Percentiles rank a stretch among this genome's conserved stretches.
Evolutionary conservation across 2,797 vertebrate genomes (phyloP).

Genomic region (Sebastes miniatus): DNA sequence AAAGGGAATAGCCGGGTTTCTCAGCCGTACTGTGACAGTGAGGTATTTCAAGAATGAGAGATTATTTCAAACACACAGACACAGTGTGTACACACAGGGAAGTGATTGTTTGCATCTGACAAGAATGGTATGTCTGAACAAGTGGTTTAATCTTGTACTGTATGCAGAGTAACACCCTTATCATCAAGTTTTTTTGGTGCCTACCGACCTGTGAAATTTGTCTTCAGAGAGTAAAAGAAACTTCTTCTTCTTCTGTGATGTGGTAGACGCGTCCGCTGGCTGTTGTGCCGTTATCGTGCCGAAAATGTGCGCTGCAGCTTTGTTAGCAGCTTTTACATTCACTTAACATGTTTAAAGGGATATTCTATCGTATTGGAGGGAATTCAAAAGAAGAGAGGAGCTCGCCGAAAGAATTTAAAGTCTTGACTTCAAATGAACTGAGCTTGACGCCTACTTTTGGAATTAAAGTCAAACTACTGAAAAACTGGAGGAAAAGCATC

Average conservation of each 20-base stretch:
- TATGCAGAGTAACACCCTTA: constrained; percentile 27
- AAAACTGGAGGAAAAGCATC: background rate
- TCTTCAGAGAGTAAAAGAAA: background rate
- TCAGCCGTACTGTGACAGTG: constrained; percentile 65
- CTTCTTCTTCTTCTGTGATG: background rate
- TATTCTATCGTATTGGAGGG: background rate
- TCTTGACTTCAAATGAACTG: background rate
- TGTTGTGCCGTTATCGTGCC: background rate
- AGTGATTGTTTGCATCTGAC: constrained; percentile 52
- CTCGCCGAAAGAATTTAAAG: background rate
- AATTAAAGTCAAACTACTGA: background rate
- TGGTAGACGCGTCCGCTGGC: background rate
- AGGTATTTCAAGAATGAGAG: constrained; percentile 76
- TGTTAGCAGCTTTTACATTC: background rate
- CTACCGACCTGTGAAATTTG: background rate
- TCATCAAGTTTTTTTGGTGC: background rate
- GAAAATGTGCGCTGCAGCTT: background rate
- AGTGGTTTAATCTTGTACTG: constrained; percentile 40
- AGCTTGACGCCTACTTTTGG: background rate
- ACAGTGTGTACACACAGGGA: constrained; percentile 48
- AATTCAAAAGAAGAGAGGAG: background rate
- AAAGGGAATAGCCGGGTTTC: constrained; percentile 65
- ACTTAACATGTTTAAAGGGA: background rate
- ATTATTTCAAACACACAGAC: constrained; percentile 51
- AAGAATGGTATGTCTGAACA: constrained; percentile 43